phyloP scores from a whole-genome alignment of 2,888 invertebrate species.

The Arge pagana region DNA sequence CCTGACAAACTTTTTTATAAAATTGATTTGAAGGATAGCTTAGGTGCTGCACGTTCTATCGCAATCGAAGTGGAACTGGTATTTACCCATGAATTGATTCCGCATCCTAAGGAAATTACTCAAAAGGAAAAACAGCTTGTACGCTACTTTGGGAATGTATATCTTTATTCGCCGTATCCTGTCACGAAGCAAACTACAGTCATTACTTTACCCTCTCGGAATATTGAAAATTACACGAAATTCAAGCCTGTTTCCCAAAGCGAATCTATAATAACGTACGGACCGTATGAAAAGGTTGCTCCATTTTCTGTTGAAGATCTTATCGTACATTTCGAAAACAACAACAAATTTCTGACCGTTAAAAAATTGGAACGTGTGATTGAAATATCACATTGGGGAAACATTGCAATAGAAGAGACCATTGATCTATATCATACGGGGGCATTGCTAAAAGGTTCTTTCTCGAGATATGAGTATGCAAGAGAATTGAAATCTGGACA shows the following conservation, averaged over 20 bases:
- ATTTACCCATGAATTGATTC: conserved; percentile 74
- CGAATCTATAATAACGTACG: conserved; percentile 84
- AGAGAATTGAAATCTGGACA: conserved; percentile 86
- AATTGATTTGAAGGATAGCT: conserved; percentile 66
- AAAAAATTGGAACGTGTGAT: conserved; percentile 83
- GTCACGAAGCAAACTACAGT: conserved; percentile 81
- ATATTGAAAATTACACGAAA: conserved; percentile 81
- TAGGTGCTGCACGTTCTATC: conserved; percentile 65
- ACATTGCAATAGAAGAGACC: conserved; percentile 95
- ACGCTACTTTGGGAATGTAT: conserved; percentile 81
- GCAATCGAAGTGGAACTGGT: conserved; percentile 73
- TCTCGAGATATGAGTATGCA: conserved; percentile 97
- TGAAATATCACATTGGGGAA: conserved; percentile 99
- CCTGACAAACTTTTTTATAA: conserved; percentile 62
- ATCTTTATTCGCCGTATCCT: conserved; percentile 82
- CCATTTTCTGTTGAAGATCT: conserved; percentile 69
- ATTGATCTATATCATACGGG: conserved; percentile 92
- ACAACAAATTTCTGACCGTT: conserved; percentile 94
- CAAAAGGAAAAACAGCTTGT: conserved; percentile 96
- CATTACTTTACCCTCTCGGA: conserved; percentile 76
- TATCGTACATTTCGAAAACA: conserved; percentile 92
- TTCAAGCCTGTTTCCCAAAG: conserved; percentile 78
- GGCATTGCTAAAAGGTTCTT: conserved; percentile 83
- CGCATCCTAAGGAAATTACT: conserved; percentile 86
- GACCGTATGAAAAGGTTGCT: conserved; percentile 80